Evolutionary conservation across 2,113 vertebrate genomes (phyloP).

Genomic region (Acrocephalus arundinaceus): DNA sequence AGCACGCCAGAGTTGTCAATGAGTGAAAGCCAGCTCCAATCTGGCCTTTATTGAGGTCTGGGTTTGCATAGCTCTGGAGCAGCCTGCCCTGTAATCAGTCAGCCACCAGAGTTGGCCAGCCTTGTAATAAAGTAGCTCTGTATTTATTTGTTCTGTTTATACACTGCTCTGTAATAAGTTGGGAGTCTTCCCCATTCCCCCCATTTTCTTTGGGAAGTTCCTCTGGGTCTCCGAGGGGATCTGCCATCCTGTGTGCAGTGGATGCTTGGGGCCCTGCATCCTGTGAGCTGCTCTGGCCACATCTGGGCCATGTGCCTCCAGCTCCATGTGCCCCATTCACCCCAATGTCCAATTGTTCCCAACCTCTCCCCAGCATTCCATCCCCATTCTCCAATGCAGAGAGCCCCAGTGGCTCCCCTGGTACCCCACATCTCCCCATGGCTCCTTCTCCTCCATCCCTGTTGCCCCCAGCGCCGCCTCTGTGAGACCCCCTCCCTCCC

Average conservation of each 20-base stretch:
- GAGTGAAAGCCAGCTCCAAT: conserved; percentile 61
- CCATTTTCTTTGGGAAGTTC: conserved; percentile 67
- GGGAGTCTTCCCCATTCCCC: conserved; percentile 61
- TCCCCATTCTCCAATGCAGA: not conserved
- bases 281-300: not conserved
- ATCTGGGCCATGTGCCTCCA: not conserved
- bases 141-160: conserved; percentile 85
- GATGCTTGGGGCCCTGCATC: not conserved
- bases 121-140: conserved; percentile 84
- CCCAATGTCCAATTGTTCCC: fast-evolving
- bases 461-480: not conserved
- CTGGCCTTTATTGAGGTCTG: conserved; percentile 81
- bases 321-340: not conserved
- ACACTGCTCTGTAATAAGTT: conserved; percentile 80
- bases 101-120: conserved; percentile 75
- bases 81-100: conserved; percentile 81
- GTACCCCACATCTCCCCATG: not conserved
- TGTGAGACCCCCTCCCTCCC: not conserved
- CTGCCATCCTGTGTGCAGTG: not conserved
- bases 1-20: conserved; percentile 35
- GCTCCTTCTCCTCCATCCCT: not conserved
- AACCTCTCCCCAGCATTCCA: not conserved
- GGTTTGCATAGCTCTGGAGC: conserved; percentile 59
- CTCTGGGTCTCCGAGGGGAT: not conserved
- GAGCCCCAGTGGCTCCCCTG: fast-evolving